phyloP scores from a whole-genome alignment of 2,797 vertebrate genomes.

The Catostomus latipinnis region DNA sequence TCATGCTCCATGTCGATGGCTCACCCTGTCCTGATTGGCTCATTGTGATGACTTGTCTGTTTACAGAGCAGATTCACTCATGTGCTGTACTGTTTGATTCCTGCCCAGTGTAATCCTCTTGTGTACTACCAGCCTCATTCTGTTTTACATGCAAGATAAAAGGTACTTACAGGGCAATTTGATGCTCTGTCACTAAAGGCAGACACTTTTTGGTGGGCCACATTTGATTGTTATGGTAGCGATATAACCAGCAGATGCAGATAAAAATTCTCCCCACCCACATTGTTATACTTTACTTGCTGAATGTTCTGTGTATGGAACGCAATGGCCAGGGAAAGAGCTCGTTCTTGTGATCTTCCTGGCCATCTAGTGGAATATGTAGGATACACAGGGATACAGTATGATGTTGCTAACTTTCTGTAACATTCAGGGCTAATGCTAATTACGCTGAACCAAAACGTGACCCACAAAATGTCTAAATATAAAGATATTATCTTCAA shows the following conservation, averaged over 20 bases:
- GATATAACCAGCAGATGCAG: no score
- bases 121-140: constrained; percentile 52
- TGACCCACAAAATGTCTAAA: no score
- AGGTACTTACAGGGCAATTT: background rate
- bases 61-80: constrained; percentile 28
- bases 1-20: constrained; percentile 12
- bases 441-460: background rate
- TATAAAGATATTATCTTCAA: background rate
- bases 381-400: constrained; percentile 58
- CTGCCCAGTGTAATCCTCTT: constrained; percentile 28
- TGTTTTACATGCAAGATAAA: constrained; percentile 42
- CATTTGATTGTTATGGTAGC: constrained; percentile 1
- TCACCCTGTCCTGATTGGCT: constrained; percentile 31
- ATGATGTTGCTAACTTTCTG: no score
- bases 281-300: no score
- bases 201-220: background rate
- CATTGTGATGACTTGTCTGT: constrained; percentile 42
- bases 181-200: constrained; percentile 25
- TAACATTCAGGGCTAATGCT: background rate
- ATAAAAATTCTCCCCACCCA: no score
- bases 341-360: constrained; percentile 70
- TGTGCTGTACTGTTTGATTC: constrained; percentile 60
- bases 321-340: background rate
- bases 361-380: constrained; percentile 82
- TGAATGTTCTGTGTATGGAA: background rate